Conservation (phyloP, 92 coral and sea anemone species). For the Galaxea fascicularis region DNA sequence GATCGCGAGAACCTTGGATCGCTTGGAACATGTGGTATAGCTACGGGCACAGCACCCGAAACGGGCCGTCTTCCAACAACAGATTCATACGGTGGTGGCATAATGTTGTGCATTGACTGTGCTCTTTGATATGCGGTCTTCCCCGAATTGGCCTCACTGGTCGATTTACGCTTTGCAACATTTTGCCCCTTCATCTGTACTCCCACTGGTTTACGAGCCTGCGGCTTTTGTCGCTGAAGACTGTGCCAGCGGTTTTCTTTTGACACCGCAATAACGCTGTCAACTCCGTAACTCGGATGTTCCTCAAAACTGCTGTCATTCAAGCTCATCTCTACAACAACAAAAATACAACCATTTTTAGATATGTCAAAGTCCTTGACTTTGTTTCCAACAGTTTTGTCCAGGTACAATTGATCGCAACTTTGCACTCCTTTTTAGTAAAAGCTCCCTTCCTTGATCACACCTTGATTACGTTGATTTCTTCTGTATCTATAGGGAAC, state of each 20-base stretch:
- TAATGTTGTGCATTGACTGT: constrained; percentile 76
- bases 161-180: constrained; percentile 25
- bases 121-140: constrained; percentile 55
- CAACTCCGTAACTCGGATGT: constrained; percentile 78
- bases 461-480: no score
- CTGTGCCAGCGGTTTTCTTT: constrained; percentile 90
- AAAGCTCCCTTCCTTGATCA: no score
- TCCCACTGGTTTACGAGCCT: constrained; percentile 63
- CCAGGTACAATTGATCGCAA: no score
- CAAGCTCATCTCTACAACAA: constrained; percentile 76
- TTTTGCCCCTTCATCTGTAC: constrained; percentile 61
- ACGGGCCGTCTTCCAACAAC: constrained; percentile 58
- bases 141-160: constrained; percentile 7
- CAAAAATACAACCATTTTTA: background rate
- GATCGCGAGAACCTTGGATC: constrained; percentile 58
- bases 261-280: constrained; percentile 93
- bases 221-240: constrained; percentile 77
- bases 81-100: constrained; percentile 72
- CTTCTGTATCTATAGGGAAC: no score
- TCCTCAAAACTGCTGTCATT: constrained; percentile 81
- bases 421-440: no score
- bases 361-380: background rate
- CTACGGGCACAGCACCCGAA: constrained; percentile 71
- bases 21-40: constrained; percentile 81
- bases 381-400: no score